Evolutionary conservation across 2,888 invertebrate species (phyloP), one percentile per base, ranked within the genome.

Genomic region (Ochlodes sylvanus): DNA sequence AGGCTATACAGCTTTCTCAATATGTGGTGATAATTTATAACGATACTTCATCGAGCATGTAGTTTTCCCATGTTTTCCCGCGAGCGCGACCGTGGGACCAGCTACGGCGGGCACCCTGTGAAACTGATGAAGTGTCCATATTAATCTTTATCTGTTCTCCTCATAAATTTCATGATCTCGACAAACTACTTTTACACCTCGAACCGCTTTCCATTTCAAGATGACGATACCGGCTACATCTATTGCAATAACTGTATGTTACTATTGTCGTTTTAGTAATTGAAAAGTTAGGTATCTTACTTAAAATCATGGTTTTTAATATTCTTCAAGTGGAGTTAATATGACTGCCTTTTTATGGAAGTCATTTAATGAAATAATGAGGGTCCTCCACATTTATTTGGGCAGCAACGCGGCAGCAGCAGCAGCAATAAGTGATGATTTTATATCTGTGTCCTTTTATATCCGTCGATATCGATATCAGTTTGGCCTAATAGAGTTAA

Each of bases 91-190:
- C 44, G 44, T 60, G 65, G 58, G 65, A 66, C 12, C 38, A 12
- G 38, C 9, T 12, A 38, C 0, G n/a, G 34, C 65, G 4, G 44
- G 27, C 27, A 27, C 27, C 21, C 21, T 41, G 65, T 58, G 64
- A 65, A 57, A 57, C 52, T 58, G 52, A 65, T 47, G 41, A 58
- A 58, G 65, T 65, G 58, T 27, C 17, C 21, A 15, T 58, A 65
- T 65, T 38, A 58, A 58, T 65, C 56, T 64, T 41, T 58, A 65
- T 65, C 34, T 50, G 9, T 42, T 41, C 41, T 21, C 57, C 55
- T 67, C 66, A 67, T 67, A 61, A 60, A 67, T 61, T 65, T 61
- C 67, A 67, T 61, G 44, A 67, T 67, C 66, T 54, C 66, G 60
- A 67, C 66, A 42, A 54, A 67, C 66, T 44, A 44, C 66, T 67